Evolutionary conservation across 2,113 vertebrate genomes (phyloP).

Genomic region (Crotalus helleri): DNA sequence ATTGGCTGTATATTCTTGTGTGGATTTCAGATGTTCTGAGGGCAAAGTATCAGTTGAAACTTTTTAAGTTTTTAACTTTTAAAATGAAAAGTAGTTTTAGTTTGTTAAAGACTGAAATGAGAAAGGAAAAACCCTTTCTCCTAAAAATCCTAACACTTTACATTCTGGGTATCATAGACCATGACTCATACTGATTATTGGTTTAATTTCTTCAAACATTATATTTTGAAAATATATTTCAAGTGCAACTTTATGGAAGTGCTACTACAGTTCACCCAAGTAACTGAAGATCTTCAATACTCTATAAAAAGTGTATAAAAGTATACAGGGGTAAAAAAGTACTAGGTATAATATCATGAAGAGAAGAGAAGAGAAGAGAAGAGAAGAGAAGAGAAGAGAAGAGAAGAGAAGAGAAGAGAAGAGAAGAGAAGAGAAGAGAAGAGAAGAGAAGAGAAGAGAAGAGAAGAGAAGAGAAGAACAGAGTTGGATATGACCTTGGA

Average conservation of each 20-base stretch:
- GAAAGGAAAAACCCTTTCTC: constrained; percentile 40
- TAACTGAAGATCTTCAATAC: not conserved
- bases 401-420: too few relatives aligned
- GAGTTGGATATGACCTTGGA: not conserved
- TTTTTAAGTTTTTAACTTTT: not conserved
- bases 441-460: too few relatives aligned
- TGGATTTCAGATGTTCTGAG: not conserved
- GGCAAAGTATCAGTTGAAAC: not conserved
- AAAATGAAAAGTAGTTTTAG: constrained; percentile 39
- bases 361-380: too few relatives aligned
- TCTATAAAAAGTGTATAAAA: not conserved
- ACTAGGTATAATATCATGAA: not conserved
- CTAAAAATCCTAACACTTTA: constrained; percentile 34
- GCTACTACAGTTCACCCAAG: constrained; percentile 29
- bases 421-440: too few relatives aligned
- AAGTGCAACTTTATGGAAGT: constrained; percentile 33
- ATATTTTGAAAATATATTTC: constrained; percentile 70
- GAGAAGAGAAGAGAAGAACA: too few relatives aligned
- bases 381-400: too few relatives aligned
- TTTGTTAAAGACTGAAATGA: constrained; percentile 45
- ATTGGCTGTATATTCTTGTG: not conserved
- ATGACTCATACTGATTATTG: constrained; percentile 52
- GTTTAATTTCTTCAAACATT: constrained; percentile 67
- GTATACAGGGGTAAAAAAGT: not conserved
- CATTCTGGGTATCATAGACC: constrained; percentile 24